phyloP scores from a whole-genome alignment of 2,797 vertebrate genomes.

The Syngnathus acus region DNA sequence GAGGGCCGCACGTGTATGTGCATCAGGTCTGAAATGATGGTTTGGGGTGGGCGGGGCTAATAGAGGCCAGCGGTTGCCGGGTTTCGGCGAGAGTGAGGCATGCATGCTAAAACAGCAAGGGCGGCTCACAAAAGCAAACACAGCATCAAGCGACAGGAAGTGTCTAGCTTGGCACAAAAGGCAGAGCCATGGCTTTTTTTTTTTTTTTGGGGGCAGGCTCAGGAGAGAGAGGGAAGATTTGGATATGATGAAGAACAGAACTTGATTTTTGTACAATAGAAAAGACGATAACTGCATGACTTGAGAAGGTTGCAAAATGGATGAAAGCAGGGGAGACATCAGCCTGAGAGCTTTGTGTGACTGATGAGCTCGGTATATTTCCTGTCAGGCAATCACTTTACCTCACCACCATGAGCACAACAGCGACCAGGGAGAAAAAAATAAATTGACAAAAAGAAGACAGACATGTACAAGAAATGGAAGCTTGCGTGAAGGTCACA shows the following conservation, averaged over 20 bases:
- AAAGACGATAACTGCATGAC: not conserved
- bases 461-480: not conserved
- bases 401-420: not conserved
- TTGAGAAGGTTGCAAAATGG: not conserved
- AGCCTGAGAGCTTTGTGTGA: constrained; percentile 6
- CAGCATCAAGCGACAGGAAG: constrained; percentile 71
- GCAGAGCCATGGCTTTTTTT: constrained; percentile 40
- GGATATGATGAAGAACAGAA: not conserved
- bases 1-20: constrained; percentile 9
- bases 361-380: constrained; percentile 26
- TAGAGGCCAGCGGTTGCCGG: constrained; percentile 7
- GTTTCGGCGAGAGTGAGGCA: constrained; percentile 39
- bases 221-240: constrained; percentile 26
- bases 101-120: constrained; percentile 68
- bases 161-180: constrained; percentile 61
- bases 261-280: not conserved
- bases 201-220: constrained; percentile 14
- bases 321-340: not conserved
- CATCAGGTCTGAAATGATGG: not conserved
- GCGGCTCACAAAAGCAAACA: constrained; percentile 72
- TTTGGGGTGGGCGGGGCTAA: constrained; percentile 19
- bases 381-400: constrained; percentile 9
- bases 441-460: not conserved
- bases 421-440: not conserved
- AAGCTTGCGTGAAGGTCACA: not conserved